Evolutionary conservation across 1,140 invertebrate genomes (phyloP).

Genomic region (Pseudoatta argentina): DNA sequence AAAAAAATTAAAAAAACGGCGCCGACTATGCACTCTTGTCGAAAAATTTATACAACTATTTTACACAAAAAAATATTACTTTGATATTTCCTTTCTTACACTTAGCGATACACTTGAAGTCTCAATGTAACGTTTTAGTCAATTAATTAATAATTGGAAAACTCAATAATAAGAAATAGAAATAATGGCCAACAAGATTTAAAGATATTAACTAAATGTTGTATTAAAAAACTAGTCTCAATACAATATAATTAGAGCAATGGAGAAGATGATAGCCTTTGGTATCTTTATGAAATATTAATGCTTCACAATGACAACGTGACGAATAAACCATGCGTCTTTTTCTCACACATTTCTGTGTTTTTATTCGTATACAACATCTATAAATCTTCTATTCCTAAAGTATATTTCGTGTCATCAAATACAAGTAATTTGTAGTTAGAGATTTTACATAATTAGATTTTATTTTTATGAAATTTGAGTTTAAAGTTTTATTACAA

Average conservation of each 20-base stretch:
- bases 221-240: not conserved
- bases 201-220: not conserved
- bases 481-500: not conserved
- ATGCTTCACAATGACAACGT: constrained; percentile 13
- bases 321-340: not conserved
- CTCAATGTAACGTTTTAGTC: not conserved
- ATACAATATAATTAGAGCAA: not conserved
- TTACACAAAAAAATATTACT: not conserved
- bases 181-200: not conserved
- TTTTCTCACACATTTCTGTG: not conserved
- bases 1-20: not conserved
- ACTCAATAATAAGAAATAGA: too few species aligned
- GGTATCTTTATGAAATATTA: constrained; percentile 15
- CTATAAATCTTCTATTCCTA: not conserved
- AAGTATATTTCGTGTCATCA: not conserved
- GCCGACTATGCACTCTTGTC: not conserved
- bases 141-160: not conserved
- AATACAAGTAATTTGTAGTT: not conserved
- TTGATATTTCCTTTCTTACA: not conserved
- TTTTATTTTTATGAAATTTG: not conserved
- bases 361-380: not conserved
- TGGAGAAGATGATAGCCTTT: not conserved
- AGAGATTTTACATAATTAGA: not conserved
- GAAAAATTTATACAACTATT: not conserved
- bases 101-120: not conserved